phyloP scores from a whole-genome alignment of 1,140 invertebrate species.

The Linepithema humile region DNA sequence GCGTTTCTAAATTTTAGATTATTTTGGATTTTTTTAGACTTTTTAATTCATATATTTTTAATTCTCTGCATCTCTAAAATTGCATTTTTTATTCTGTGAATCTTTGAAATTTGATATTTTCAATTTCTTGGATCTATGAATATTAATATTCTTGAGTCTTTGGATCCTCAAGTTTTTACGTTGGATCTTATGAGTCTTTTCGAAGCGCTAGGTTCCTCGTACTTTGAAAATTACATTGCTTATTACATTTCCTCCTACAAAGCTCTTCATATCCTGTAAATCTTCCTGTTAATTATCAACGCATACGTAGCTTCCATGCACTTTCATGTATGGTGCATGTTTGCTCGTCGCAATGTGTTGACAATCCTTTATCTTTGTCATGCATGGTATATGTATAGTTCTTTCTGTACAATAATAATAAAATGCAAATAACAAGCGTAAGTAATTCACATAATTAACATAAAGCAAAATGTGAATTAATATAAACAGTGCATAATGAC shows the following conservation, averaged over 20 bases:
- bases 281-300: slow-evolving; percentile 14
- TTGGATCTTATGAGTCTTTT: background rate
- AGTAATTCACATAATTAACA: background rate
- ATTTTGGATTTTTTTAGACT: background rate
- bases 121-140: background rate
- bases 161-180: background rate
- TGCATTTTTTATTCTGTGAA: background rate
- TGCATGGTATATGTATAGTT: background rate
- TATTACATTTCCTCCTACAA: slow-evolving; percentile 6
- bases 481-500: background rate
- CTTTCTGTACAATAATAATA: background rate
- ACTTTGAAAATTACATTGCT: background rate
- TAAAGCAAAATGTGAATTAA: slow-evolving; percentile 1
- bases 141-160: background rate
- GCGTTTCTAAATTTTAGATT: background rate
- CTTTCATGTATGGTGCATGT: background rate
- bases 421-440: background rate
- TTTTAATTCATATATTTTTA: background rate
- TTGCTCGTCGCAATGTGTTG: background rate
- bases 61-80: background rate
- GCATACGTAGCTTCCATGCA: background rate
- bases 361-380: background rate
- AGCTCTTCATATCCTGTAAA: background rate
- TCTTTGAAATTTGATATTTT: background rate
- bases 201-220: background rate